phyloP scores from a whole-genome alignment of 2,888 invertebrate species.

The Lysandra bellargus region DNA sequence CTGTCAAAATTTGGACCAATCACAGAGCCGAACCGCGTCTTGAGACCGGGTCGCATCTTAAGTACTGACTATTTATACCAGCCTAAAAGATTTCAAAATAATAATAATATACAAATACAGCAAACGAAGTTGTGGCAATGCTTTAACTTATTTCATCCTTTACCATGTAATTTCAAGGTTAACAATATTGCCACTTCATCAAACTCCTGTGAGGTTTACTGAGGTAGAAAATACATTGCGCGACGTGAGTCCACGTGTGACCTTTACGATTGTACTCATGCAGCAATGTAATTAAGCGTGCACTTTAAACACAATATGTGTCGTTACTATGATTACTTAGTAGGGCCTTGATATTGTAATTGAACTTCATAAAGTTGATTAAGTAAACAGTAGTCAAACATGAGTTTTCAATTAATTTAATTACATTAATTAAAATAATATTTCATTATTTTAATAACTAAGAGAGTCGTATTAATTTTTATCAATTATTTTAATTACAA shows the following conservation, averaged over 20 bases:
- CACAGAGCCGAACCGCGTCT: too few species aligned
- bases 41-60: too few species aligned
- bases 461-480: too few species aligned
- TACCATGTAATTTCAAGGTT: neutral
- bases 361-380: neutral
- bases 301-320: neutral
- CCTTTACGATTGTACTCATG: neutral
- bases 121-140: too few species aligned
- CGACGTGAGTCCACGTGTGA: neutral
- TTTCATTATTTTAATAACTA: too few species aligned
- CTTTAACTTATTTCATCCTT: neutral
- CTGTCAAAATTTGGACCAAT: too few species aligned
- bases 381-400: neutral
- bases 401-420: neutral
- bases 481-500: too few species aligned
- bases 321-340: neutral
- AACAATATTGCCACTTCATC: neutral
- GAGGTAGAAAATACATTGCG: constrained; percentile 18
- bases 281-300: constrained; percentile 14
- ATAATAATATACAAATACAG: too few species aligned
- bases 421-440: neutral
- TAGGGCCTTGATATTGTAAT: neutral
- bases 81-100: too few species aligned
- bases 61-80: too few species aligned
- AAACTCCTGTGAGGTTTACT: constrained; percentile 7